Base-by-base conservation (phyloP, 2,888 invertebrate species). In the Teleogryllus oceanicus region DNA sequence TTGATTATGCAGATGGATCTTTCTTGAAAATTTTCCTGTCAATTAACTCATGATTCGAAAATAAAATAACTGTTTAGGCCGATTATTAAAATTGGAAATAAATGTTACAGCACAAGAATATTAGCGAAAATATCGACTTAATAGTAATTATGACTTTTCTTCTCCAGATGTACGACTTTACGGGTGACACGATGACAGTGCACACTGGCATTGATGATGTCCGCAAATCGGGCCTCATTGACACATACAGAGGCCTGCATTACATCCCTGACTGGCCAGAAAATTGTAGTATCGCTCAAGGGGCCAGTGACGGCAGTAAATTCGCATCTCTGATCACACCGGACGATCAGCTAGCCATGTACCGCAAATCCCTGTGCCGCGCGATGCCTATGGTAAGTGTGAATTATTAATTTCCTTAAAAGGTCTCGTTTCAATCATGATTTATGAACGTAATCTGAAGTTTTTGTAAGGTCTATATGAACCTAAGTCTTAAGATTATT, bases 281-380 rank as follows among this genome's bases (percentile, higher is more conserved):
- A 76, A 92, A 92, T 80, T 96, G 96, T 85, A 94, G 93, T 77
- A 92, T 92, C 84, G 91, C 96, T 11, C 90, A 91, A 81, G 90
- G 92, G 11, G 91, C 95, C 0, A 95, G 95, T 0, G 96, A 96
- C 85, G 96, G 96, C 2, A 93, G 94, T 20, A 96, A 95, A 86
- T 97, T 96, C 86, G 90, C 89, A 24, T 92, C 95, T 18, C 91
- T 91, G 78, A 89, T 95, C 1, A 84, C 89, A 49, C 90, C 89
- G 18, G 92, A 94, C 81, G 93, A 94, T 18, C 89, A 90, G 0
- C 86, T 96, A 0, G 86, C 92, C 81, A 94, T 96, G 87, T 97
- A 91, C 87, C 90, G 96, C 82, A 95, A 95, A 86, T 95, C 95
- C 85, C 89, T 96, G 85, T 97, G 96, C 86, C 89, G 96, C 81